Evolutionary conservation across 2,113 vertebrate species (phyloP).

Genomic region (Pseudonaja textilis): DNA sequence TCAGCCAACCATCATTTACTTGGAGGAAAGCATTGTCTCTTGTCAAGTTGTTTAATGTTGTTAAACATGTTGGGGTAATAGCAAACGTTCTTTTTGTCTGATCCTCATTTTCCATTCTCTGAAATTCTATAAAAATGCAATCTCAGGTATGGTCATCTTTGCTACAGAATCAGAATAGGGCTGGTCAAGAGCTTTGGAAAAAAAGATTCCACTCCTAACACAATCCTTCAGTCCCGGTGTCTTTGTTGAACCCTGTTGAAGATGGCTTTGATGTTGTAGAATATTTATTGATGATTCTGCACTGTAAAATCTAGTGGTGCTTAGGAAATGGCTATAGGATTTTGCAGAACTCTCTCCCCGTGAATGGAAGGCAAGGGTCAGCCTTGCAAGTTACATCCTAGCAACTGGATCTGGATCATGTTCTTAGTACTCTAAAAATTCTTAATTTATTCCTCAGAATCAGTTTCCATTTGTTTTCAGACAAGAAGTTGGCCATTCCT

Average conservation of each 20-base stretch:
- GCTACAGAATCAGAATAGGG: background rate
- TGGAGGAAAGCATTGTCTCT: conserved; percentile 46
- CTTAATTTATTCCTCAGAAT: background rate
- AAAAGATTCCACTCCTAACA: background rate
- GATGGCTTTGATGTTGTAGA: background rate
- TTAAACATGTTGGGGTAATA: conserved; percentile 50
- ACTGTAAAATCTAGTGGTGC: background rate
- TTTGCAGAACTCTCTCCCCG: background rate
- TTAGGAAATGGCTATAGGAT: background rate
- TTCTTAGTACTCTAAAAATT: conserved; percentile 14
- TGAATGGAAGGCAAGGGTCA: background rate
- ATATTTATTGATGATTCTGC: background rate
- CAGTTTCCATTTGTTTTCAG: conserved; percentile 29
- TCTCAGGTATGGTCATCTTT: conserved; percentile 47
- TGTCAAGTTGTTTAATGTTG: conserved; percentile 42
- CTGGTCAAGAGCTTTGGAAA: background rate
- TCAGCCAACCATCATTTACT: conserved; percentile 48
- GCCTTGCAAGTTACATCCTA: background rate
- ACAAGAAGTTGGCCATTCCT: conserved; percentile 42
- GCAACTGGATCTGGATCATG: background rate
- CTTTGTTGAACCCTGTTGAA: background rate
- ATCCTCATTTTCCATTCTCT: conserved; percentile 31
- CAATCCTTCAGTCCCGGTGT: too few species aligned
- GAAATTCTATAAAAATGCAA: conserved; percentile 61
- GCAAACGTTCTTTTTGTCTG: conserved; percentile 47